Conservation (phyloP, 2,797 vertebrate species). For the Xenentodon cancila region DNA sequence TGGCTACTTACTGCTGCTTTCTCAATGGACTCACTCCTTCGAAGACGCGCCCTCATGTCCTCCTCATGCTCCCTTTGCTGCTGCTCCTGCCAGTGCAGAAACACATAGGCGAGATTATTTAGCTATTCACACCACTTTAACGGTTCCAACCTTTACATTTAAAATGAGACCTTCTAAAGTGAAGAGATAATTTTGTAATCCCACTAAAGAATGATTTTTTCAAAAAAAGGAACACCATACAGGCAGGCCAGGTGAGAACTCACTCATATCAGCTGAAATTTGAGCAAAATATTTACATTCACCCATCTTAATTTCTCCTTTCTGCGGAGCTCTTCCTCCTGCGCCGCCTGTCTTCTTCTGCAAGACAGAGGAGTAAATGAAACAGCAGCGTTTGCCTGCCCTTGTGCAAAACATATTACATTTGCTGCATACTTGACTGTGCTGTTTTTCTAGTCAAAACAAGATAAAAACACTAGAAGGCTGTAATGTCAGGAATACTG, state of each 20-base stretch:
- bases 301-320: conserved; percentile 86
- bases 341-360: conserved; percentile 82
- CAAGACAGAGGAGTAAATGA: conserved; percentile 7
- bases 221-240: too few relatives aligned
- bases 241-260: too few relatives aligned
- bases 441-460: too few relatives aligned
- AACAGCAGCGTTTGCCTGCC: background rate
- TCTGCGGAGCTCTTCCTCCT: conserved; percentile 77
- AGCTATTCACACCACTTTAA: too few relatives aligned
- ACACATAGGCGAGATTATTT: conserved; percentile 3
- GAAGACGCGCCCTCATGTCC: conserved; percentile 79
- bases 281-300: conserved; percentile 25
- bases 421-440: too few relatives aligned
- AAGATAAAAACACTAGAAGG: too few relatives aligned
- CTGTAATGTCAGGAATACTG: too few relatives aligned
- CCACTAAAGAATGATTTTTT: too few relatives aligned
- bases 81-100: conserved; percentile 72
- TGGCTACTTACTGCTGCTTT: conserved; percentile 87
- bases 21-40: conserved; percentile 84
- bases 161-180: too few relatives aligned
- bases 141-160: too few relatives aligned
- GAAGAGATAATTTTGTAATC: too few relatives aligned
- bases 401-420: too few relatives aligned
- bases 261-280: background rate
- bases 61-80: conserved; percentile 87